phyloP scores from a whole-genome alignment of 2,113 vertebrate species.

The Smithornis capensis region DNA sequence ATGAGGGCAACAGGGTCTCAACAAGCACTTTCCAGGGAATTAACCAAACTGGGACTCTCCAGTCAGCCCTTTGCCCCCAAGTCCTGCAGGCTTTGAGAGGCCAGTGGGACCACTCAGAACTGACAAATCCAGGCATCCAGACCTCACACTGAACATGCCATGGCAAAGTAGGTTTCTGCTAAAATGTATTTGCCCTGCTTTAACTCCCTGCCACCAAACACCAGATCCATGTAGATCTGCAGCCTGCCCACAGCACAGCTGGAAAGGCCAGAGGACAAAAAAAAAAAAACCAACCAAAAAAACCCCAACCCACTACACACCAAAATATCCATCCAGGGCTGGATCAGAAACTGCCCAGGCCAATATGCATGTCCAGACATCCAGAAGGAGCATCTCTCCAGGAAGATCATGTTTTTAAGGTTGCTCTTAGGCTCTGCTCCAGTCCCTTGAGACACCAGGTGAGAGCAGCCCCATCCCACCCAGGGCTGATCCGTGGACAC shows the following conservation, averaged over 20 bases:
- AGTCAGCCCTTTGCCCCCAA: background rate
- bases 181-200: background rate
- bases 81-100: background rate
- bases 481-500: background rate
- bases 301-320: no score
- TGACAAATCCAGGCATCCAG: background rate
- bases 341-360: background rate
- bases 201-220: background rate
- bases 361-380: background rate
- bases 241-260: background rate
- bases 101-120: background rate
- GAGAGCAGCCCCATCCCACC: background rate
- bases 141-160: background rate
- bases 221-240: background rate
- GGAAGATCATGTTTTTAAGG: background rate
- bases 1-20: background rate
- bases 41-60: background rate
- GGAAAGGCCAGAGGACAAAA: background rate
- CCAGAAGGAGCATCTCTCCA: background rate
- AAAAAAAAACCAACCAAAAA: background rate
- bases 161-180: background rate
- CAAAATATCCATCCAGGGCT: background rate
- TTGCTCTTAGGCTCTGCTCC: background rate
- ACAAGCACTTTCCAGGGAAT: background rate
- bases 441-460: rapidly evolving